A percentile compares a stretch with the other conserved stretches of the same genome.
Conservation (phyloP, 2,797 vertebrate species). For the Enteromius unitaeniatus region DNA sequence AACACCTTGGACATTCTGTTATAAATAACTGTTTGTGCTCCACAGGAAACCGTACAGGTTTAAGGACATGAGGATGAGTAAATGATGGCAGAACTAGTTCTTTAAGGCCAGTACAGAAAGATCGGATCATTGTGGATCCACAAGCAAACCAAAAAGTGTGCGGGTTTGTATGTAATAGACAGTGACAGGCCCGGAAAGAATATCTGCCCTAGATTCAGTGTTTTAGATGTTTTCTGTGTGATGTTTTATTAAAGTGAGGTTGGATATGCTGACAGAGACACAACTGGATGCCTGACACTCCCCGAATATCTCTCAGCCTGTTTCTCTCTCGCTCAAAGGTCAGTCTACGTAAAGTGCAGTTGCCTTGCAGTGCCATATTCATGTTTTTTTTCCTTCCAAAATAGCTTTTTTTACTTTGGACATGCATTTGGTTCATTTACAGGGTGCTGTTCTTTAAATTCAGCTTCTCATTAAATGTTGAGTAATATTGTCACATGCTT, state of each 20-base stretch:
- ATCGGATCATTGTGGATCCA: not conserved
- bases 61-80: not conserved
- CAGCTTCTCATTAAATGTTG: not conserved
- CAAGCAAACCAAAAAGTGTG: not conserved
- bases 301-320: not conserved
- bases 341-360: not conserved
- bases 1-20: not conserved
- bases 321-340: conserved; percentile 15
- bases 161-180: conserved; percentile 8
- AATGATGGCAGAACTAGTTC: not conserved
- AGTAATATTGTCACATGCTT: not conserved
- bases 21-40: not conserved
- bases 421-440: not conserved
- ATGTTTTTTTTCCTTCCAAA: not conserved
- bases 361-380: not conserved
- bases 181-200: conserved; percentile 42
- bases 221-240: conserved; percentile 61
- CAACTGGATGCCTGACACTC: conserved; percentile 15
- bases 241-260: conserved; percentile 46
- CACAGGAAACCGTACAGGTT: not conserved
- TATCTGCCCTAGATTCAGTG: conserved; percentile 55
- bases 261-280: conserved; percentile 38
- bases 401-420: not conserved
- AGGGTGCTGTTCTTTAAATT: not conserved
- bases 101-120: conserved; percentile 18